These are phyloP conservation scores for Siphlonurus alternatus DNA, from an alignment of 2,888 invertebrate genomes.

Conservation along the genomic window DNA sequence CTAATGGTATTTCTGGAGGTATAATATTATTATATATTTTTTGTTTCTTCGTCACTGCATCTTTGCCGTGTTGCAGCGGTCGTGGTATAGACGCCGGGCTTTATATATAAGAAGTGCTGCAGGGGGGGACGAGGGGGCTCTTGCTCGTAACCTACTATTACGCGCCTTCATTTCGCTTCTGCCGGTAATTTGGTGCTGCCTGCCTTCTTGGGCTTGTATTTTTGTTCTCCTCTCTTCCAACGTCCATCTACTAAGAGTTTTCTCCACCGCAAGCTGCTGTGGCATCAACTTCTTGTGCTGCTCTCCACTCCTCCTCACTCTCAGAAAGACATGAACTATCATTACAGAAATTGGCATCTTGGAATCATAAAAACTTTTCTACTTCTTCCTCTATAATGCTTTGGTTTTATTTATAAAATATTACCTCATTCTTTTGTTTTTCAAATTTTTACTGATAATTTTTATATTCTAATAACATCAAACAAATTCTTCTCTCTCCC, in stretches of 20 bases:
- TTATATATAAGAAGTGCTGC: background rate
- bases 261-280: background rate
- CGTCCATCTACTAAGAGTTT: background rate
- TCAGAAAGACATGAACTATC: conserved; percentile 7
- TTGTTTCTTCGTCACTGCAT: background rate
- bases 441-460: conserved; percentile 1
- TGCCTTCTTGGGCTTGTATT: background rate
- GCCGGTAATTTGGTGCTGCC: background rate
- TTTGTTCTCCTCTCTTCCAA: background rate
- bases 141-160: background rate
- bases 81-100: background rate
- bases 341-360: conserved; percentile 14
- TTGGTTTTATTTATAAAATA: background rate
- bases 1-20: too few species aligned
- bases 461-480: background rate
- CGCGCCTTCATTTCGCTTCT: background rate
- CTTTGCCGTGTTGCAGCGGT: background rate
- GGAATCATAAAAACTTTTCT: conserved; percentile 9
- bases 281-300: conserved; percentile 1
- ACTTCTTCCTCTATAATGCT: background rate
- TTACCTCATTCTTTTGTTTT: background rate
- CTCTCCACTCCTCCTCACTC: conserved; percentile 4
- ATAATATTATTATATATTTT: background rate
- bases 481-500: background rate
- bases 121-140: background rate